A percentile compares a stretch with the other conserved stretches of the same genome.
Evolutionary conservation across 1,140 invertebrate genomes (phyloP).

Genomic region (Tribolium madens): DNA sequence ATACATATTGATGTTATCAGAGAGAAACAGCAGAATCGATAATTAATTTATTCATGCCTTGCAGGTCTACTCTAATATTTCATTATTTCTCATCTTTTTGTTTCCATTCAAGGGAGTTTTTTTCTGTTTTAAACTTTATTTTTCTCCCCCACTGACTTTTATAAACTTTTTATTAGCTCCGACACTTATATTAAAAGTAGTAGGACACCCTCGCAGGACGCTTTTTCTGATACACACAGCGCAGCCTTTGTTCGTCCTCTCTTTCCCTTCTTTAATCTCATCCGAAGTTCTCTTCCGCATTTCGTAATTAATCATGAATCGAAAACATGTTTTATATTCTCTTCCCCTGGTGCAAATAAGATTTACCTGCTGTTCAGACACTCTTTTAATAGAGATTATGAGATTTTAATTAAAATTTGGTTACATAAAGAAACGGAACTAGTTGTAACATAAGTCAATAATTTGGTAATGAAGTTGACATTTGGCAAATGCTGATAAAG

Average conservation of each 20-base stretch:
- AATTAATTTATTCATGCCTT: conserved; percentile 5
- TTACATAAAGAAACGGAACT: background rate
- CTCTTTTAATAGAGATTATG: background rate
- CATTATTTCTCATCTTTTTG: background rate
- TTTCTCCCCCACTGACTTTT: background rate
- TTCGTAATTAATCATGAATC: conserved; percentile 15
- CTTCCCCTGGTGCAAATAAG: background rate
- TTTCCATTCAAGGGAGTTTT: background rate
- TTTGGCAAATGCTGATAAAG: conserved; percentile 27
- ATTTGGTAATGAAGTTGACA: conserved; percentile 19
- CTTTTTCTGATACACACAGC: background rate
- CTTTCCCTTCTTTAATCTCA: background rate
- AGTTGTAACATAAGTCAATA: conserved; percentile 7
- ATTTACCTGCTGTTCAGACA: conserved; percentile 14
- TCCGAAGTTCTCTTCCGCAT: background rate
- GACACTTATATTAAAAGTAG: background rate
- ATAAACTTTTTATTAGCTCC: background rate
- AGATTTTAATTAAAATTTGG: conserved; percentile 31
- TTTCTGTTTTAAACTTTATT: background rate
- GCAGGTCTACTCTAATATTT: background rate
- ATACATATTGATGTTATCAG: background rate
- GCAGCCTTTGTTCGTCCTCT: background rate
- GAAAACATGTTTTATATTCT: conserved; percentile 12
- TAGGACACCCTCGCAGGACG: background rate
- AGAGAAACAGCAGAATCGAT: background rate